Evolutionary conservation across 2,113 vertebrate genomes (phyloP), one percentile per base, ranked within the genome.

Genomic region (Plestiodon gilberti): DNA sequence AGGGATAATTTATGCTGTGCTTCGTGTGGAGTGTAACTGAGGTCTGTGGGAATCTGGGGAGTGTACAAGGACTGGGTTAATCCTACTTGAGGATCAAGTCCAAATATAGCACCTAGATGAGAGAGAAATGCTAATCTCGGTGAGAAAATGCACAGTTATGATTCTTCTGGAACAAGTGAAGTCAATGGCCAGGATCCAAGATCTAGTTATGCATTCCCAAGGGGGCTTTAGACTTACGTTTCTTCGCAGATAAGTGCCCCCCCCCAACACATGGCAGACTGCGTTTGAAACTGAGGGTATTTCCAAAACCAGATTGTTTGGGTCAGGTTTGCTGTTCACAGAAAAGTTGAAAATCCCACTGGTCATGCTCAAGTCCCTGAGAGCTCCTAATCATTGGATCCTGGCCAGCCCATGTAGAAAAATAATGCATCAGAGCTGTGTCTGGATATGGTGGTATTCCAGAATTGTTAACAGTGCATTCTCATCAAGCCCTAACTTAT

Each of bases 41-140:
- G 33, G 61, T 81, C 77, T 75, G 14, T 80, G 61, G 33, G 70
- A 52, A 64, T 84, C 77, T 90, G 33, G 14, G 20, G 59, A 64
- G 30, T 70, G 35, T 71, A 70, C 10, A 73, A 80, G 22, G 28
- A 18, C 38, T 75, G 40, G 55, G 78, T 81, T 8, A 88, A 7
- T 38, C 48, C 8, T 81, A 38, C 78, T 89, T 65, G 77, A 85
- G 9, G 1, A 23, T 59, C 86, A 33, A 89, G 86, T 91, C 52
- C 70, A 70, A 35, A 61, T 52, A 40, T 73, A 80, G 61, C 22
- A 80, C 43, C 20, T 57, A 80, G 10, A 35, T 28, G 9, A 67
- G 57, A 43, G n/a, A 75, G 59, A 75, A 75, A 70, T 71, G 35
- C 35, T 55, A 74, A 67, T 18, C 43, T 81, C 75, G 20, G 9